Percentiles rank a stretch among this genome's conserved stretches.
Conservation (phyloP, 2,797 vertebrate genomes). For the Vespertilio murinus region DNA sequence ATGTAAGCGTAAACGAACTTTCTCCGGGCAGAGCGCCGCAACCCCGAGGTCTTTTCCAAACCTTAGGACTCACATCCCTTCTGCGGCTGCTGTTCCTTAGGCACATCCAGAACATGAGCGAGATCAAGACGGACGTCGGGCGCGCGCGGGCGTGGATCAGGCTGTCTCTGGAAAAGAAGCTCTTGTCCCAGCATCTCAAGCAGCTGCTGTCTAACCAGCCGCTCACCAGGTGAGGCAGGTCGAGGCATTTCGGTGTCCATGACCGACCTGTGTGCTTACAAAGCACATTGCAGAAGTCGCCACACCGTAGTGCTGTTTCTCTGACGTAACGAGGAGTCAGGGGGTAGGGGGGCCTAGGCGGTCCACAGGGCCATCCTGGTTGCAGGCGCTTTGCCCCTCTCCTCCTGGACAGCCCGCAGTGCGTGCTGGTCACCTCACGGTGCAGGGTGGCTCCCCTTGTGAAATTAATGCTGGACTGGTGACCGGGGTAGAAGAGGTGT, state of each 20-base stretch:
- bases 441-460: not conserved
- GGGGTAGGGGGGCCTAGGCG: no score
- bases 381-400: not conserved
- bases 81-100: conserved; percentile 80
- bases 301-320: not conserved
- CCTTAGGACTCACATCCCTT: not conserved
- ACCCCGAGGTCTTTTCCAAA: not conserved
- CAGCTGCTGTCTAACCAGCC: conserved; percentile 93
- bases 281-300: not conserved
- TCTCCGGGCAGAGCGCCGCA: not conserved
- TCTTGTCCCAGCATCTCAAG: conserved; percentile 96
- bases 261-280: not conserved
- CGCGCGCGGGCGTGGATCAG: conserved; percentile 96
- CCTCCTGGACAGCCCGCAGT: not conserved
- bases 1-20: not conserved
- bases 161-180: conserved; percentile 96
- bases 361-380: not conserved
- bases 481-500: not conserved
- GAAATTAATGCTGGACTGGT: not conserved
- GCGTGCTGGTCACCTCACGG: not conserved
- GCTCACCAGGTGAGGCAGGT: conserved; percentile 90
- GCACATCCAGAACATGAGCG: conserved; percentile 95
- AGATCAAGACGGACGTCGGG: conserved; percentile 96
- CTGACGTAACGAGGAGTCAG: not conserved
- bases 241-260: not conserved